phyloP scores from a whole-genome alignment of 37 sponge, comb jelly and placozoan species.

The Mnemiopsis leidyi region DNA sequence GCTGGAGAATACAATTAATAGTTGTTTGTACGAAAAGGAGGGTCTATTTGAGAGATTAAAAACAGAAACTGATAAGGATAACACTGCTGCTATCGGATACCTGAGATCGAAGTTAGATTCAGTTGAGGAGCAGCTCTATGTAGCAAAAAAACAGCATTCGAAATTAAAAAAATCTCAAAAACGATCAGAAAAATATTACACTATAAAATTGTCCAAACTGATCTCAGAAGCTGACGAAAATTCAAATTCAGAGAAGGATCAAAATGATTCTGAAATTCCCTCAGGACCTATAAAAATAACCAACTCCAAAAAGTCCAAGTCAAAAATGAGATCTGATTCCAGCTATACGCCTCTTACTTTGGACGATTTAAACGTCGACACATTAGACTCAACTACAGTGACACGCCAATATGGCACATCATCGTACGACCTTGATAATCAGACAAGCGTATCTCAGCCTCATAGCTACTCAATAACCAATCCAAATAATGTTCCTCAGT shows the following conservation, averaged over 20 bases:
- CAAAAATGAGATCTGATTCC: neutral
- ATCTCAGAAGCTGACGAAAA: neutral
- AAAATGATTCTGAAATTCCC: neutral
- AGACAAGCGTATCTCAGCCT: neutral
- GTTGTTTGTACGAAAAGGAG: conserved; percentile 25
- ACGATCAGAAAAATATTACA: conserved; percentile 52
- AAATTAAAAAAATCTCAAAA: neutral
- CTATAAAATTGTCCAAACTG: neutral
- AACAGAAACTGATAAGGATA: conserved; percentile 8
- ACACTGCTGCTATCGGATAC: conserved; percentile 5
- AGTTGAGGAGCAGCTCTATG: conserved; percentile 39
- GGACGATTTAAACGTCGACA: neutral
- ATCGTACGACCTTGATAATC: neutral
- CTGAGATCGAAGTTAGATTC: neutral
- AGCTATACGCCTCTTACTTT: neutral
- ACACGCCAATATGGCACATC: neutral
- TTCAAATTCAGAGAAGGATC: neutral
- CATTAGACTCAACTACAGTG: neutral
- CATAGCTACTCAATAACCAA: neutral
- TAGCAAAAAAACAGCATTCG: neutral
- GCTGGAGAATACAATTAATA: neutral
- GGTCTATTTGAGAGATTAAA: conserved; percentile 24
- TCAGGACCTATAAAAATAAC: neutral
- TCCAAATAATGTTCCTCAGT: neutral
- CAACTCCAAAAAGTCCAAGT: neutral